A percentile compares a stretch with the other conserved stretches of the same genome.
phyloP scores from a whole-genome alignment of 2,113 vertebrate genomes.

The Aplodontia rufa region DNA sequence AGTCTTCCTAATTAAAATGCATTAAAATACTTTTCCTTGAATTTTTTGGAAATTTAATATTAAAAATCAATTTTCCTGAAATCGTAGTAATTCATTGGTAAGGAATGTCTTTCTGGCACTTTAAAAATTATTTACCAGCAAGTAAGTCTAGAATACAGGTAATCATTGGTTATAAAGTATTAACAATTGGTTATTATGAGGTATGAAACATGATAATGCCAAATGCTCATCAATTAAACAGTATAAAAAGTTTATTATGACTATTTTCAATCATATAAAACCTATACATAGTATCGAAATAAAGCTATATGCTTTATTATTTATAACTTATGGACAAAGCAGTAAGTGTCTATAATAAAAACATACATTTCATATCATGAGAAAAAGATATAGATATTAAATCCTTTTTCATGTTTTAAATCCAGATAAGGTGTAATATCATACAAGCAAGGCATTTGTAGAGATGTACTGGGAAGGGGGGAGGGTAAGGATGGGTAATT shows the following conservation, averaged over 20 bases:
- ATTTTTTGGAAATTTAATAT: background rate
- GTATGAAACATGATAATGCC: background rate
- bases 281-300: background rate
- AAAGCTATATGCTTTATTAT: background rate
- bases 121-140: background rate
- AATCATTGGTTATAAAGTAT: background rate
- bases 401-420: no score
- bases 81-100: background rate
- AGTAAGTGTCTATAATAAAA: background rate
- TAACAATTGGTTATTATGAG: background rate
- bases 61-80: background rate
- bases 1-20: background rate
- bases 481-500: no score
- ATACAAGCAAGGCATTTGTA: no score
- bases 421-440: no score
- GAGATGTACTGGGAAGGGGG: no score
- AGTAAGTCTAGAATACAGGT: background rate
- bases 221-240: background rate
- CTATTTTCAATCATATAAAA: background rate
- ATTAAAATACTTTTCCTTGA: background rate
- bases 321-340: background rate
- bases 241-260: background rate
- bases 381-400: background rate
- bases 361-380: background rate
- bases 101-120: background rate